Evolutionary conservation across 2,888 invertebrate species (phyloP).

Genomic region (Camponotus fellah): DNA sequence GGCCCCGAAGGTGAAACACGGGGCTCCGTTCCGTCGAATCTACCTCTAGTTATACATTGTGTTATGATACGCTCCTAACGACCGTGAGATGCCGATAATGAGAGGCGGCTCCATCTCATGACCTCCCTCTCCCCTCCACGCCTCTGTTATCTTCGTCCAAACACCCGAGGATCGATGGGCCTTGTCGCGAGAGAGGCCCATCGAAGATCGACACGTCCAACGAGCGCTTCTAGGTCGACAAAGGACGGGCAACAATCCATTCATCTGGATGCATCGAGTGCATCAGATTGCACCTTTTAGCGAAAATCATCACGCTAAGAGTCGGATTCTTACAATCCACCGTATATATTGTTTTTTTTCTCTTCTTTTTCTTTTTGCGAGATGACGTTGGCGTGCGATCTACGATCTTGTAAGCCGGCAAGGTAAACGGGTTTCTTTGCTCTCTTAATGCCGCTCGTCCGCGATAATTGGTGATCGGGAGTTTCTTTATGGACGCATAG

Average conservation of each 20-base stretch:
- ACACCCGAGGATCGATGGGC: conserved; percentile 26
- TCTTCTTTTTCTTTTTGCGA: neutral
- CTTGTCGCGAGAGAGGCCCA: conserved; percentile 4
- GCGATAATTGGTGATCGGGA: conserved; percentile 73
- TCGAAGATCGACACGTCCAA: neutral
- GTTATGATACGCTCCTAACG: conserved; percentile 81
- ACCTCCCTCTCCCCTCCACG: neutral
- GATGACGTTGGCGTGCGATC: conserved; percentile 59
- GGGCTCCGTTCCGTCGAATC: conserved; percentile 72
- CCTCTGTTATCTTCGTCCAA: conserved; percentile 41
- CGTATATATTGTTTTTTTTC: neutral
- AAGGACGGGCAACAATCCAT: neutral
- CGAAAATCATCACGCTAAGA: too few relatives aligned
- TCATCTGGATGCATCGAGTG: neutral
- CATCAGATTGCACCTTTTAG: neutral
- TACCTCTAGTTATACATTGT: conserved; percentile 78
- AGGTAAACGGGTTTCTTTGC: conserved; percentile 74
- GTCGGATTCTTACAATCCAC: neutral
- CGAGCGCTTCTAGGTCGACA: neutral
- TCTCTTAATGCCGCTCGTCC: conserved; percentile 68
- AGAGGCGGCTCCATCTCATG: conserved; percentile 66
- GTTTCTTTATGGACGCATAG: conserved; percentile 54
- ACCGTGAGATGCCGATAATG: conserved; percentile 78
- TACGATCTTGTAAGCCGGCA: conserved; percentile 59
- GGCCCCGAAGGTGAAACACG: conserved; percentile 70